A percentile compares a stretch with the other conserved stretches of the same genome.
Conservation (phyloP, 2,797 vertebrate genomes). For the Eulemur rubriventer region DNA sequence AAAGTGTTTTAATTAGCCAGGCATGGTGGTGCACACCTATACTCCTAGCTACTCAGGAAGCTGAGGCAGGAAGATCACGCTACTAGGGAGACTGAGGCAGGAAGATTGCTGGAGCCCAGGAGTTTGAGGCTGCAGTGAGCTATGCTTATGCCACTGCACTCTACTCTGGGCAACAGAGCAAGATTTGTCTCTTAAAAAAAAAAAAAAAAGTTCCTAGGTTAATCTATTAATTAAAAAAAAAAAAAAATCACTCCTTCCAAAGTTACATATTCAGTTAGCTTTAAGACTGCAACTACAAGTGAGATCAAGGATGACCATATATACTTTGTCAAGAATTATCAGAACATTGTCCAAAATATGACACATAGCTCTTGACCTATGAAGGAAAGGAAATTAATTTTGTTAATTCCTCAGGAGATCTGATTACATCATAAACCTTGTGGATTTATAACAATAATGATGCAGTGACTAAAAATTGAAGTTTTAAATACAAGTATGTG, state of each 20-base stretch:
- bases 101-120: not conserved
- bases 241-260: constrained; percentile 2
- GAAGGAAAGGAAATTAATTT: not conserved
- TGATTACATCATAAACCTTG: not conserved
- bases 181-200: not conserved
- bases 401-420: not conserved
- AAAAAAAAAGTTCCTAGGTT: constrained; percentile 28
- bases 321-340: not conserved
- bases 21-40: not conserved
- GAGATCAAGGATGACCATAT: not conserved
- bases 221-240: not conserved
- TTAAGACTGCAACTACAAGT: constrained; percentile 36
- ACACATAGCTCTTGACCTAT: not conserved
- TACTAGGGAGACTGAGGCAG: not conserved
- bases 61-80: no score
- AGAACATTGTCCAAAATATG: not conserved
- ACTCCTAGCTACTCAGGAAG: not conserved
- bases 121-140: not conserved
- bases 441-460: not conserved
- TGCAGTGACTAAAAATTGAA: not conserved
- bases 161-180: not conserved
- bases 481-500: not conserved
- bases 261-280: not conserved
- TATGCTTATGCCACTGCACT: not conserved
- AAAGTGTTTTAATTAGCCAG: not conserved